phyloP scores from a whole-genome alignment of 1,140 invertebrate species.

The Drosophila albomicans region DNA sequence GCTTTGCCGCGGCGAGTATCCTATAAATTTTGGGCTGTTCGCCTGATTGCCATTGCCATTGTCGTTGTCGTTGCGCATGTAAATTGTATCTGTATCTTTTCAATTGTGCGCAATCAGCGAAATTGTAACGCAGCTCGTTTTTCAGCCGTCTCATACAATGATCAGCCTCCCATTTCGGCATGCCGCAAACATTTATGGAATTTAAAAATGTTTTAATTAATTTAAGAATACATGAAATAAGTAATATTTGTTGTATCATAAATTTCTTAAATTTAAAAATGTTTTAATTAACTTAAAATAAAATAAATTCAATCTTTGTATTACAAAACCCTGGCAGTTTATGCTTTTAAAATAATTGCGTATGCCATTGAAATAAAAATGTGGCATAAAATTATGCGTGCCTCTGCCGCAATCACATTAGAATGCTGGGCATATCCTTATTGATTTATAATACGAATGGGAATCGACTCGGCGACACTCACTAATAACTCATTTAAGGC shows the following conservation, averaged over 20 bases:
- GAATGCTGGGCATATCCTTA: slow-evolving; percentile 79
- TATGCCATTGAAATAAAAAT: slow-evolving; percentile 57
- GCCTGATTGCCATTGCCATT: slow-evolving; percentile 69
- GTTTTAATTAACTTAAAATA: slow-evolving; percentile 72
- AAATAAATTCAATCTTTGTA: not conserved
- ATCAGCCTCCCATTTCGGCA: not conserved
- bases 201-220: slow-evolving; percentile 81
- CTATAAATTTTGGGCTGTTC: slow-evolving; percentile 71
- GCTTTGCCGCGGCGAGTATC: slow-evolving; percentile 64
- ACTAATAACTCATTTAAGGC: slow-evolving; percentile 80
- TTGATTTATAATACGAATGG: slow-evolving; percentile 79
- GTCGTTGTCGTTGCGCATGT: slow-evolving; percentile 50
- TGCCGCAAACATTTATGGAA: slow-evolving; percentile 9
- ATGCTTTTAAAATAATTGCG: slow-evolving; percentile 33
- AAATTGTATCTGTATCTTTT: slow-evolving; percentile 73
- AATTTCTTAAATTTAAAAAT: slow-evolving; percentile 51
- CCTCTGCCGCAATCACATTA: slow-evolving; percentile 66
- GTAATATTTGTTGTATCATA: not conserved
- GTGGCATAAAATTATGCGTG: slow-evolving; percentile 65
- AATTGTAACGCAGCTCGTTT: slow-evolving; percentile 78
- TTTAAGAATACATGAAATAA: not conserved
- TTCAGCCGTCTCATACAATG: slow-evolving; percentile 42
- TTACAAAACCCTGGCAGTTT: not conserved
- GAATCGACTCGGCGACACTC: slow-evolving; percentile 62
- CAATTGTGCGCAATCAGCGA: slow-evolving; percentile 79